These are phyloP conservation scores for Plebejus argus DNA, from an alignment of 2,888 invertebrate species.

Conservation along the genomic window DNA sequence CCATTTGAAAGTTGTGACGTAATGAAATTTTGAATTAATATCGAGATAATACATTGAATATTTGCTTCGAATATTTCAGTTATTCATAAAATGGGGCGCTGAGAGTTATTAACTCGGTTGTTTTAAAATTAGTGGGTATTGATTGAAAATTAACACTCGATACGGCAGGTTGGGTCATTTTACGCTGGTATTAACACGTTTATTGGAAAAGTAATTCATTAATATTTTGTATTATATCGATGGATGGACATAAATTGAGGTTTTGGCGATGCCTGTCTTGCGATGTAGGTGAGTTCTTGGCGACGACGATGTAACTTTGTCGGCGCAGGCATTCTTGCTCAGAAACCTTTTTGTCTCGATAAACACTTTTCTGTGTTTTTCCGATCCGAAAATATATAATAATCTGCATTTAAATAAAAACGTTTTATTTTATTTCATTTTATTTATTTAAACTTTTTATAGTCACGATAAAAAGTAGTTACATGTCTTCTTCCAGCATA, in stretches of 20 bases:
- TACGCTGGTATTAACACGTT: neutral
- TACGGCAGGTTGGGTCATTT: neutral
- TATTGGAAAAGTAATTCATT: neutral
- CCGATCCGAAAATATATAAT: no score
- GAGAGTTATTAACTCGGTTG: conserved; percentile 5
- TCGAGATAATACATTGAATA: neutral
- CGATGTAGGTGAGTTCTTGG: no score
- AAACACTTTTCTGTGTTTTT: no score
- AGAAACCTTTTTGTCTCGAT: no score
- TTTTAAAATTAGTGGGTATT: neutral
- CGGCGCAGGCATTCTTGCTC: neutral
- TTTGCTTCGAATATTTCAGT: neutral
- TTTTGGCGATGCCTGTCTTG: no score
- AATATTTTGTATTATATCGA: no score
- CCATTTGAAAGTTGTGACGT: conserved; percentile 20
- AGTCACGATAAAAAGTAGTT: neutral
- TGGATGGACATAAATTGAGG: no score
- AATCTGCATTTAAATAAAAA: no score
- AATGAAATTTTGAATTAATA: conserved; percentile 28
- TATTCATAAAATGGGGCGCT: neutral
- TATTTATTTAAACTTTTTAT: no score
- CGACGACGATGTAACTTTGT: neutral
- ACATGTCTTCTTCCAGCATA: no score
- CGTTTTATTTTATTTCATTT: no score
- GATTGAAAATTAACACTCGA: neutral